Percentiles rank a stretch among this genome's conserved stretches.
Conservation (phyloP, 2,888 invertebrate genomes). For the Drosophila mettleri region DNA sequence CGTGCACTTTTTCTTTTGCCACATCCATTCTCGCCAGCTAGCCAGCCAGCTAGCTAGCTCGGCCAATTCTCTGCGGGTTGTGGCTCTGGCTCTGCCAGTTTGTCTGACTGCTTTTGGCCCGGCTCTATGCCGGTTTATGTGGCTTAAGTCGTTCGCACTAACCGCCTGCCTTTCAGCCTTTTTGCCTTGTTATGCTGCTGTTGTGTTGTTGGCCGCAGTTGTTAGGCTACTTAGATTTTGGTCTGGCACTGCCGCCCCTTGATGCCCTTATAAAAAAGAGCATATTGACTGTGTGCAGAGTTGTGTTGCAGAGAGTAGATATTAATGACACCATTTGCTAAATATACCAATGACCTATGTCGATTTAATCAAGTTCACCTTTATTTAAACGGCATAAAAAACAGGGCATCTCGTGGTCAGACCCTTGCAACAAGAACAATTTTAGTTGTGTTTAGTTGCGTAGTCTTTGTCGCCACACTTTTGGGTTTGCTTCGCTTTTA, state of each 20-base stretch:
- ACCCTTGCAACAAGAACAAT: background rate
- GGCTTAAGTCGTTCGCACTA: constrained; percentile 64
- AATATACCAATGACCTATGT: background rate
- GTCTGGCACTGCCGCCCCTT: background rate
- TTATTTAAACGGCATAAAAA: background rate
- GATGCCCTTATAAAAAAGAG: background rate
- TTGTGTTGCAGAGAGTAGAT: background rate
- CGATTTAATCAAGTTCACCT: background rate
- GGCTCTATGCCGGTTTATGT: constrained; percentile 53
- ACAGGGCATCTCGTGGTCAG: background rate
- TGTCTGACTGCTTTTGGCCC: constrained; percentile 36
- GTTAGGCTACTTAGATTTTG: constrained; percentile 60
- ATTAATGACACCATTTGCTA: background rate
- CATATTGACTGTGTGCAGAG: background rate
- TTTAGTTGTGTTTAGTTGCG: background rate
- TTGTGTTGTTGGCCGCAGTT: constrained; percentile 35
- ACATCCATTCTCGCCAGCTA: constrained; percentile 1
- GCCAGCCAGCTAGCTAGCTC: constrained; percentile 9
- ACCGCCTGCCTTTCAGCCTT: constrained; percentile 42
- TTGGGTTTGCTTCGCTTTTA: constrained; percentile 61
- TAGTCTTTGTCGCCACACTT: constrained; percentile 41
- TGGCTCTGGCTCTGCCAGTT: constrained; percentile 24
- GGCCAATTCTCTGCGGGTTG: constrained; percentile 26
- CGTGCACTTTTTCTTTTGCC: constrained; percentile 32
- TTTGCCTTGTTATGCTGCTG: constrained; percentile 36